phyloP scores from a whole-genome alignment of 2,113 vertebrate species.

The Passer domesticus region DNA sequence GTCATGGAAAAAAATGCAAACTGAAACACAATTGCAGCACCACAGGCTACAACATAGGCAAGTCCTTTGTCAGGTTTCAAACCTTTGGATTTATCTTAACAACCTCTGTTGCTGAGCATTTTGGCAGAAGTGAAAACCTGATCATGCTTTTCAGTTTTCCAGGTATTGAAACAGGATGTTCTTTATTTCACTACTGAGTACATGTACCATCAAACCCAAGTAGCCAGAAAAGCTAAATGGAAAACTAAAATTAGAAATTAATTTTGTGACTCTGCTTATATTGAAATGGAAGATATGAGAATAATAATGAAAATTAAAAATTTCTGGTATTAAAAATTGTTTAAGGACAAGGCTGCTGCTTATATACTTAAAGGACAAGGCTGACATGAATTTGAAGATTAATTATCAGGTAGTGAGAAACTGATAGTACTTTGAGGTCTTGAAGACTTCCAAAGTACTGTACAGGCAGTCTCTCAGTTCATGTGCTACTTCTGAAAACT shows the following conservation, averaged over 20 bases:
- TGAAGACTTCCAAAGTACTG: background rate
- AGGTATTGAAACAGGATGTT: background rate
- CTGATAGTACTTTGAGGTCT: background rate
- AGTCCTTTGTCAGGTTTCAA: background rate
- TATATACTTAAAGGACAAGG: background rate
- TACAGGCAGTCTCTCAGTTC: background rate
- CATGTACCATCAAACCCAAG: background rate
- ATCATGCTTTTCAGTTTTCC: background rate
- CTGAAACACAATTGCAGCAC: background rate
- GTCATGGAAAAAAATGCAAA: background rate
- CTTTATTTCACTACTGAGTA: background rate
- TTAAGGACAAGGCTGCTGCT: background rate
- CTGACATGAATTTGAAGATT: background rate
- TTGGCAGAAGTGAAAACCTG: background rate
- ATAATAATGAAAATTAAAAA: background rate
- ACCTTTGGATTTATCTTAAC: background rate
- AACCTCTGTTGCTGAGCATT: background rate
- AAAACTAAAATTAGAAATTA: background rate
- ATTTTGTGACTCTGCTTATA: background rate
- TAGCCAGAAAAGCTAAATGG: background rate
- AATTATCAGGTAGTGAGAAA: background rate
- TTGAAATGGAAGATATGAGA: background rate
- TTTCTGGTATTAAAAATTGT: background rate
- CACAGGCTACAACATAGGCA: fast-evolving
- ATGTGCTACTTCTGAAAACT: background rate